These are phyloP conservation scores for Oscheius sp. DNA, from an alignment of 1,140 invertebrate species.

Conservation along the genomic window DNA sequence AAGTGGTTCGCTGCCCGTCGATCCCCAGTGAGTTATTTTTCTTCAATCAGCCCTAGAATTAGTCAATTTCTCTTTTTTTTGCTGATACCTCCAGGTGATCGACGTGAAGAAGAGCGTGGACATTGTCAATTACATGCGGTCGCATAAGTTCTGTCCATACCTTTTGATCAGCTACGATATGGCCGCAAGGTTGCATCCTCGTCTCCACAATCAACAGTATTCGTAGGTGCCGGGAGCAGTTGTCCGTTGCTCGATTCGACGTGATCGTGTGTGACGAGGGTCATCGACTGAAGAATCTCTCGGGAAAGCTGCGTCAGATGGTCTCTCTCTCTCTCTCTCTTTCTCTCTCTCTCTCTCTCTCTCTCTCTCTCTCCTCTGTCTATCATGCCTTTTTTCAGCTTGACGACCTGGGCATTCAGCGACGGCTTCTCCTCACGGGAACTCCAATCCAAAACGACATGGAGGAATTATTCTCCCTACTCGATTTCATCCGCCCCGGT, in stretches of 20 bases:
- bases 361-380: no score
- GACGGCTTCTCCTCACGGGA: constrained; percentile 33
- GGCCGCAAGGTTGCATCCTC: constrained; percentile 15
- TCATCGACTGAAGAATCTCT: constrained; percentile 27
- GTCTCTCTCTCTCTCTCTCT: neutral
- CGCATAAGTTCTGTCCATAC: constrained; percentile 13
- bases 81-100: neutral
- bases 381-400: constrained; percentile 21
- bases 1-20: constrained; percentile 26
- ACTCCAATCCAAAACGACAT: constrained; percentile 38
- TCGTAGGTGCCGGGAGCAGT: neutral
- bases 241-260: constrained; percentile 13
- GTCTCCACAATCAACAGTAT: neutral
- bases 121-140: constrained; percentile 7
- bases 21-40: constrained; percentile 3
- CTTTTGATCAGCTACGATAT: constrained; percentile 36
- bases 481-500: constrained; percentile 23
- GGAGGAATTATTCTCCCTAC: constrained; percentile 35
- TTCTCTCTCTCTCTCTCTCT: neutral
- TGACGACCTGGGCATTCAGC: constrained; percentile 10
- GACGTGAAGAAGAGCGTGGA: constrained; percentile 8
- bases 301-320: constrained; percentile 10
- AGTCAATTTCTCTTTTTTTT: neutral
- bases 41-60: neutral
- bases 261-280: constrained; percentile 35